These are phyloP conservation scores for Idaea aversata DNA, from an alignment of 2,888 invertebrate genomes.

Conservation along the genomic window DNA sequence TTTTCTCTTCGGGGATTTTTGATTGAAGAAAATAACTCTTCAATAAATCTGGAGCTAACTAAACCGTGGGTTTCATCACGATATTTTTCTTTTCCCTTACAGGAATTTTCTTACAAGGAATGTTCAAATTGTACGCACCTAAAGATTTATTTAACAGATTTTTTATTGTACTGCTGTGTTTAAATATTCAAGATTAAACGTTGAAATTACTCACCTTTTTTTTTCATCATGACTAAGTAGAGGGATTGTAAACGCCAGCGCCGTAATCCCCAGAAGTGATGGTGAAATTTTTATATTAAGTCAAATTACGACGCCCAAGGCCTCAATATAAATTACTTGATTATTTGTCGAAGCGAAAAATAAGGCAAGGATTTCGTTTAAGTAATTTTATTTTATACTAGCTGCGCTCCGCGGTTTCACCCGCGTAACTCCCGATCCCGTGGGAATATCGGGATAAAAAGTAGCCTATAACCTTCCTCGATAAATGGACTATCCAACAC, in stretches of 20 bases:
- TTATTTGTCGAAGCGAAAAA: slow-evolving; percentile 18
- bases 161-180: not conserved
- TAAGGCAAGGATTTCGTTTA: slow-evolving; percentile 17
- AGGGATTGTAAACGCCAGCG: not conserved
- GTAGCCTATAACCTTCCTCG: too few relatives aligned
- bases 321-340: slow-evolving; percentile 22
- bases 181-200: not conserved
- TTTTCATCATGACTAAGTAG: not conserved
- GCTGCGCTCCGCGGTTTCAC: too few relatives aligned
- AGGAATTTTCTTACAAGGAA: not conserved
- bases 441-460: too few relatives aligned
- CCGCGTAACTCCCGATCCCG: too few relatives aligned
- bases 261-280: slow-evolving; percentile 1
- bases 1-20: too few relatives aligned
- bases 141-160: not conserved
- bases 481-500: too few relatives aligned
- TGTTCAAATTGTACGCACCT: not conserved
- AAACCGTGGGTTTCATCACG: too few relatives aligned
- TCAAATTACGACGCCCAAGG: slow-evolving; percentile 15
- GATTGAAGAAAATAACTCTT: too few relatives aligned
- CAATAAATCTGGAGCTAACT: too few relatives aligned
- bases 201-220: not conserved
- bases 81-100: too few relatives aligned
- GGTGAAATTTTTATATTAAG: slow-evolving; percentile 10
- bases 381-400: slow-evolving; percentile 1